Percentiles rank a stretch among this genome's conserved stretches.
Evolutionary conservation across 2,113 vertebrate genomes (phyloP).

Genomic region (Corythornis madagascariensis): DNA sequence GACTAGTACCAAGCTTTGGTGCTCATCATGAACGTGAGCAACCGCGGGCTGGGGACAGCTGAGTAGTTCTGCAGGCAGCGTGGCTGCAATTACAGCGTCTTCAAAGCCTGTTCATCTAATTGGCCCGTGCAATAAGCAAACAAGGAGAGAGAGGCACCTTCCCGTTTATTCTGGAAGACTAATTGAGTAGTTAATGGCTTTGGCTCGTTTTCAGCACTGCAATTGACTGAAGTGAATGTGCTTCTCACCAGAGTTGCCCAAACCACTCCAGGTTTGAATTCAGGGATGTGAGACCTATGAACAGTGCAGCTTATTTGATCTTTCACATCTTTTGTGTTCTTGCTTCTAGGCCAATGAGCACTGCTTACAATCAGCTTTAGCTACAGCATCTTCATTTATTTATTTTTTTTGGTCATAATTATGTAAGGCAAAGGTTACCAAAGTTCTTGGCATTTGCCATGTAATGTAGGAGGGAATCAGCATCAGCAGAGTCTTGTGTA

Average conservation of each 20-base stretch:
- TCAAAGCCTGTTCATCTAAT: not conserved
- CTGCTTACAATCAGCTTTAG: not conserved
- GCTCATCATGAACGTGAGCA: not conserved
- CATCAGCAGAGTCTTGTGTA: not conserved
- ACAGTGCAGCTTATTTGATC: not conserved
- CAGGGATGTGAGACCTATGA: fast-evolving
- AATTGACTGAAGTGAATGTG: not conserved
- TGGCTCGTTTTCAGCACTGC: not conserved
- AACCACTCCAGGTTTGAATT: not conserved
- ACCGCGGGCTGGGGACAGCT: fast-evolving
- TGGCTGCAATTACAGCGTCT: not conserved
- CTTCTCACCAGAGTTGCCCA: not conserved
- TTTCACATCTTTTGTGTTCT: not conserved
- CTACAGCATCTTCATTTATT: not conserved
- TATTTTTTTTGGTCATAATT: not conserved
- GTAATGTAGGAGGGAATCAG: not conserved
- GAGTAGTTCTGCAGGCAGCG: not conserved
- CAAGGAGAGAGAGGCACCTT: not conserved
- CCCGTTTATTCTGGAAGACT: not conserved
- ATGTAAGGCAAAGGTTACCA: slow-evolving; percentile 37
- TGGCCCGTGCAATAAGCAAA: not conserved
- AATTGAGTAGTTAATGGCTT: not conserved
- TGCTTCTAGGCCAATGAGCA: not conserved
- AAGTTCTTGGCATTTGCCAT: not conserved
- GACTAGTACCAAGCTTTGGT: not conserved